Conservation (phyloP, 2,888 invertebrate genomes). For the Dryomyza anilis region DNA sequence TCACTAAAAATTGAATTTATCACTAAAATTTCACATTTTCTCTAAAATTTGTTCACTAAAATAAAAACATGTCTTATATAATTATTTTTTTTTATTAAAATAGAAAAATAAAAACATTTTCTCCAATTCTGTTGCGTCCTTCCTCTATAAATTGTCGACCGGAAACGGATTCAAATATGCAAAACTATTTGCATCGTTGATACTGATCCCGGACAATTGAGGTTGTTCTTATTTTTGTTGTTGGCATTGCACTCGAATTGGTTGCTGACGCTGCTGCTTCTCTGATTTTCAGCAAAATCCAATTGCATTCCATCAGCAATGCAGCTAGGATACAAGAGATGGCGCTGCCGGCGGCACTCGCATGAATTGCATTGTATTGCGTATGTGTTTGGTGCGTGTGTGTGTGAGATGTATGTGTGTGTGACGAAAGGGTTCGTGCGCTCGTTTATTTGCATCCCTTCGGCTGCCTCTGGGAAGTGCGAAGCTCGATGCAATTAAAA, state of each 20-base stretch:
- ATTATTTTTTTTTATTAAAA: too few species aligned
- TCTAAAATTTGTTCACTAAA: too few species aligned
- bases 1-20: too few species aligned
- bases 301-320: conserved; percentile 12
- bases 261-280: not conserved
- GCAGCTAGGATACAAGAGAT: not conserved
- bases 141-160: too few species aligned
- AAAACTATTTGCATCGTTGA: conserved; percentile 12
- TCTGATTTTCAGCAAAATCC: conserved; percentile 3
- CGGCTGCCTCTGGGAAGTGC: not conserved
- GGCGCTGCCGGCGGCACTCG: not conserved
- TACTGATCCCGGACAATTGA: not conserved
- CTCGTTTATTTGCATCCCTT: conserved; percentile 4
- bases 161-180: not conserved
- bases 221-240: not conserved
- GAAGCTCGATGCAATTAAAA: conserved; percentile 11
- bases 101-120: too few species aligned
- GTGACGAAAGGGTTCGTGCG: not conserved
- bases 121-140: too few species aligned
- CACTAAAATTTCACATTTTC: too few species aligned
- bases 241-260: not conserved
- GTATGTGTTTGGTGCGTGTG: not conserved
- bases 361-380: conserved; percentile 2
- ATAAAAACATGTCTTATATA: too few species aligned
- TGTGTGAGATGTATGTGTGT: not conserved